Evolutionary conservation across 2,113 vertebrate species (phyloP), one percentile per base, ranked within the genome.

Genomic region (Urocynchramus pylzowi): DNA sequence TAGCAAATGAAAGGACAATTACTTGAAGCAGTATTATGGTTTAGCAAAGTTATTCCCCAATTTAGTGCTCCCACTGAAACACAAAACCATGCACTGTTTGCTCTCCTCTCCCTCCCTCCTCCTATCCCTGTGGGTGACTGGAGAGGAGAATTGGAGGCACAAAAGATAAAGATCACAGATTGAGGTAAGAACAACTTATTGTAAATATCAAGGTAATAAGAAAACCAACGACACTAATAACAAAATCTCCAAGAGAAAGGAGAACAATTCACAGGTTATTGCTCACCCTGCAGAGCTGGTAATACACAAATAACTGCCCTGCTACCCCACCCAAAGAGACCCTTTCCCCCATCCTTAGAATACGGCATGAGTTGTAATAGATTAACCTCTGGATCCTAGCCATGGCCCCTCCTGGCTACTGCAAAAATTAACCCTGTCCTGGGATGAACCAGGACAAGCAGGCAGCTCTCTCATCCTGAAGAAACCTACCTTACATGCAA

Each of bases 11-110:
- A 87, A 61, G 8, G 19, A 65, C 49, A 71, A 53, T 17, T 65
- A 2, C 28, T 44, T 50, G 30, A 60, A 75, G 6, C 24, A 37
- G 33, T 9, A 4, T 37, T 5, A 1, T 23, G 6, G 39, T 61
- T 60, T 53, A 60, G 12, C 33, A 60, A 37, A 37, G 21, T 21
- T 52, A 37, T 42, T 76, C 14, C 37, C 17, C 11, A 44, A 2
- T 53, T 39, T 10, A 60, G 4, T 53, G 27, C 19, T 60, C 27
- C 27, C 33, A 44, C 8, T 52, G 63, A 33, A 87, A 33, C 18
- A 60, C 5, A 35, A 52, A 77, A 33, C 9, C 37, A 45, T 28
- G 27, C 0, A 0, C 9, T 44, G 4, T 30, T 50, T 26, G 6
- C 14, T 52, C 11, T 52, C 11, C 30, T 17, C 11, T 37, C 17